A percentile compares a stretch with the other conserved stretches of the same genome.
phyloP scores from a whole-genome alignment of 2,113 vertebrate species.

The Poecilia latipinna region DNA sequence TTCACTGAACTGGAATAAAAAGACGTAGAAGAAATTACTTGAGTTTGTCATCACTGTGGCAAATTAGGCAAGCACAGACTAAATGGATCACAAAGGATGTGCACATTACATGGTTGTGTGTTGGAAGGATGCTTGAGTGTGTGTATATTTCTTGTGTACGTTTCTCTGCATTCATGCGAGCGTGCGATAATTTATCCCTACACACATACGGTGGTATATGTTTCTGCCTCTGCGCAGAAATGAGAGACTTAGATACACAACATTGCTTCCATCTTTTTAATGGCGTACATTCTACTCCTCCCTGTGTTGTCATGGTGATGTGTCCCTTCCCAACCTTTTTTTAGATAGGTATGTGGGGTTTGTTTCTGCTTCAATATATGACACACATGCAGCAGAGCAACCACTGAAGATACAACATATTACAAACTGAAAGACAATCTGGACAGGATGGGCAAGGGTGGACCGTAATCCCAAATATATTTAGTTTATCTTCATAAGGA shows the following conservation, averaged over 20 bases:
- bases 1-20: conserved; percentile 75
- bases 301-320: conserved; percentile 79
- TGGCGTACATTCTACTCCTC: conserved; percentile 68
- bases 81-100: conserved; percentile 65
- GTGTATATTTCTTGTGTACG: background rate
- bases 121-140: background rate
- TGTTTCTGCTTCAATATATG: conserved; percentile 64
- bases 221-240: conserved; percentile 17
- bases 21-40: conserved; percentile 71
- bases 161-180: conserved; percentile 1
- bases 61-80: conserved; percentile 69
- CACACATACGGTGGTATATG: conserved; percentile 13
- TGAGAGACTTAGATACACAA: conserved; percentile 53
- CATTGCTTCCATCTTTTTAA: conserved; percentile 66
- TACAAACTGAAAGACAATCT: conserved; percentile 23
- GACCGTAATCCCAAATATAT: conserved; percentile 24
- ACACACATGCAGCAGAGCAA: conserved; percentile 61
- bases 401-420: conserved; percentile 31
- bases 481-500: conserved; percentile 1
- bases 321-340: conserved; percentile 75
- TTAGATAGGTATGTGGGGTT: conserved; percentile 71
- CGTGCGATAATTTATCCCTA: conserved; percentile 7
- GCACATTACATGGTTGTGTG: conserved; percentile 19
- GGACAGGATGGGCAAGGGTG: conserved; percentile 2
- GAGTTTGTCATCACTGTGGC: conserved; percentile 68